phyloP scores from a whole-genome alignment of 2,797 vertebrate genomes.

The Spondyliosoma cantharus region DNA sequence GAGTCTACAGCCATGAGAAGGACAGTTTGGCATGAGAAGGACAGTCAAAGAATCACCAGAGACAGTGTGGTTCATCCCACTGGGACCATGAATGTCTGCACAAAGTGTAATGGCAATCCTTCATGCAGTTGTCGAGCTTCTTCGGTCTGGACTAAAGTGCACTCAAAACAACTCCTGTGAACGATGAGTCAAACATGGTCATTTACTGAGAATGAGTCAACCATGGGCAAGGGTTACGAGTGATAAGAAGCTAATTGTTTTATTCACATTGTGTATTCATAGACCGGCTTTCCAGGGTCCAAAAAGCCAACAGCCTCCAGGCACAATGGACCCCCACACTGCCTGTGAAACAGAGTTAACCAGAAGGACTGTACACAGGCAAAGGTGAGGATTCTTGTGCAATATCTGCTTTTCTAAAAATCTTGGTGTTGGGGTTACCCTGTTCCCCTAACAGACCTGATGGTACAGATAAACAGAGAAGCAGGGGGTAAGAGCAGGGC shows the following conservation, averaged over 20 bases:
- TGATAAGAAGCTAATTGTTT: background rate
- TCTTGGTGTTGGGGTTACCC: slow-evolving; percentile 30
- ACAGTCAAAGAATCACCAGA: background rate
- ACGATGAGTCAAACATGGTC: slow-evolving; percentile 1
- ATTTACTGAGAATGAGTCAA: slow-evolving; percentile 4
- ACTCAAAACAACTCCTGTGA: background rate
- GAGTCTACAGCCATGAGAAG: background rate
- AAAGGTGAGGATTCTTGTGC: slow-evolving; percentile 64
- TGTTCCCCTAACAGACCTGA: slow-evolving; percentile 54
- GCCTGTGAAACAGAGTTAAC: slow-evolving; percentile 35
- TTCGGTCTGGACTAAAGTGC: background rate
- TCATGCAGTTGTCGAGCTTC: background rate
- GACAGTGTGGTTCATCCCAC: background rate
- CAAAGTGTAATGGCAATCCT: background rate
- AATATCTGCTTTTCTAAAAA: slow-evolving; percentile 52
- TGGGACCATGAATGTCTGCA: background rate
- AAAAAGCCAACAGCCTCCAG: slow-evolving; percentile 18
- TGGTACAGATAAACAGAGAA: slow-evolving; percentile 42
- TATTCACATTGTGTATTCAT: slow-evolving; percentile 8
- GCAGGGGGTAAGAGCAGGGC: slow-evolving; percentile 16
- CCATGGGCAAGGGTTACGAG: background rate
- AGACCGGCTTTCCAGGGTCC: background rate
- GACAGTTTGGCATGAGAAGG: background rate
- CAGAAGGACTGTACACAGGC: slow-evolving; percentile 48
- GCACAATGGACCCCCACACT: slow-evolving; percentile 52